Evolutionary conservation across 2,797 vertebrate species (phyloP).

Genomic region (Heliangelus exortis): DNA sequence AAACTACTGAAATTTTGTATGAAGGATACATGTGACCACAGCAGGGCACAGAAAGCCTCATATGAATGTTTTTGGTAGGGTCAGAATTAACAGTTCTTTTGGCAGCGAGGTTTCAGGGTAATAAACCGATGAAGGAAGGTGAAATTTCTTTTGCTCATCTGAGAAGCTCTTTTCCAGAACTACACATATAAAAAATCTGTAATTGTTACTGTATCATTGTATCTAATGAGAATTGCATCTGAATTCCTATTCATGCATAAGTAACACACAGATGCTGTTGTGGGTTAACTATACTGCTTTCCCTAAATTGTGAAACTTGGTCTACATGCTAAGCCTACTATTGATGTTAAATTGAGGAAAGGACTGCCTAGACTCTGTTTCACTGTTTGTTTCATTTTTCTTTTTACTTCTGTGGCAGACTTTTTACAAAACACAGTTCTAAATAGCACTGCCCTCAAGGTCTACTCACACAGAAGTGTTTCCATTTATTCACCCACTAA

Average conservation of each 20-base stretch:
- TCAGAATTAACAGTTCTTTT: background rate
- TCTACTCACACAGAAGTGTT: background rate
- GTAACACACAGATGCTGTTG: background rate
- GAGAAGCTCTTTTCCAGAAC: background rate
- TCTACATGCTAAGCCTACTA: background rate
- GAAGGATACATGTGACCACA: rapidly evolving
- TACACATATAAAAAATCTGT: background rate
- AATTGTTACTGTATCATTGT: background rate
- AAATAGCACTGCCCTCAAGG: background rate
- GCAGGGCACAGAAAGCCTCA: background rate
- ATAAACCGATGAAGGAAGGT: background rate
- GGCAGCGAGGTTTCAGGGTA: background rate
- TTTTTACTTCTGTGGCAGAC: background rate
- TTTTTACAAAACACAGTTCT: background rate
- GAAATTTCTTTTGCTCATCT: background rate
- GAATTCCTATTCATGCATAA: background rate
- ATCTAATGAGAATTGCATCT: background rate
- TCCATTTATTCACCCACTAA: background rate
- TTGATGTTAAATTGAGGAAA: background rate
- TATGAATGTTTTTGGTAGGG: background rate
- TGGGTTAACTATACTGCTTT: background rate
- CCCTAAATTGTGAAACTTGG: background rate
- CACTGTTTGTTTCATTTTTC: no score
- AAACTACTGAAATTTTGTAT: background rate
- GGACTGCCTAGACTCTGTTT: background rate